phyloP scores from a whole-genome alignment of 2,888 invertebrate genomes.

The Oscheius sp. region DNA sequence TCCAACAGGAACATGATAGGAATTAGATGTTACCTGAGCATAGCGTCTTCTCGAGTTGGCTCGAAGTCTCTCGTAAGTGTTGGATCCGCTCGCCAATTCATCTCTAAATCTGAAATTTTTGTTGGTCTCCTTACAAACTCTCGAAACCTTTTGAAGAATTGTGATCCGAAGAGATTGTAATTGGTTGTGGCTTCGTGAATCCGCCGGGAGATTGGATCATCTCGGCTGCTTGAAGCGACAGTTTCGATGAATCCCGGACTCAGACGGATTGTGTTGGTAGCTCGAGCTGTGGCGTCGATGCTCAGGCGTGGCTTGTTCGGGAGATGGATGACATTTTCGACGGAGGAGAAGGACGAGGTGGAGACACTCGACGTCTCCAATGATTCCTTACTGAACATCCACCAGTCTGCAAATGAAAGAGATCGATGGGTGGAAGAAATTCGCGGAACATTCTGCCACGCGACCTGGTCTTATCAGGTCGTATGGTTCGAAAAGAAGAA shows the following conservation, averaged over 20 bases:
- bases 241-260: conserved; percentile 52
- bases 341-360: conserved; percentile 21
- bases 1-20: too few species aligned
- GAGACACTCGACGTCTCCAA: conserved; percentile 28
- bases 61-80: conserved; percentile 23
- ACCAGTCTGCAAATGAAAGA: conserved; percentile 1
- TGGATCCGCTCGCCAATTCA: conserved; percentile 17
- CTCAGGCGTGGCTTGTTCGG: conserved; percentile 54
- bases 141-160: conserved; percentile 36
- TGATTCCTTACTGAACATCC: conserved; percentile 25
- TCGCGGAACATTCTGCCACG: background rate
- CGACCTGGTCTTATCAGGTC: background rate
- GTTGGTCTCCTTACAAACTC: too few species aligned
- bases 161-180: conserved; percentile 50
- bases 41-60: conserved; percentile 24
- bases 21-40: conserved; percentile 23
- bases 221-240: conserved; percentile 33
- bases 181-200: conserved; percentile 46
- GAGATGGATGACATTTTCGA: conserved; percentile 39
- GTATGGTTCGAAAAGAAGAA: too few species aligned
- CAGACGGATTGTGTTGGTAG: conserved; percentile 45
- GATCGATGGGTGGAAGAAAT: background rate
- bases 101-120: conserved; percentile 23
- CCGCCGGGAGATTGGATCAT: conserved; percentile 36
- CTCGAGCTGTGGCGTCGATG: conserved; percentile 52